A percentile compares a stretch with the other conserved stretches of the same genome.
Evolutionary conservation across 2,797 vertebrate species (phyloP).

Genomic region (Platyrinchus mystaceus): DNA sequence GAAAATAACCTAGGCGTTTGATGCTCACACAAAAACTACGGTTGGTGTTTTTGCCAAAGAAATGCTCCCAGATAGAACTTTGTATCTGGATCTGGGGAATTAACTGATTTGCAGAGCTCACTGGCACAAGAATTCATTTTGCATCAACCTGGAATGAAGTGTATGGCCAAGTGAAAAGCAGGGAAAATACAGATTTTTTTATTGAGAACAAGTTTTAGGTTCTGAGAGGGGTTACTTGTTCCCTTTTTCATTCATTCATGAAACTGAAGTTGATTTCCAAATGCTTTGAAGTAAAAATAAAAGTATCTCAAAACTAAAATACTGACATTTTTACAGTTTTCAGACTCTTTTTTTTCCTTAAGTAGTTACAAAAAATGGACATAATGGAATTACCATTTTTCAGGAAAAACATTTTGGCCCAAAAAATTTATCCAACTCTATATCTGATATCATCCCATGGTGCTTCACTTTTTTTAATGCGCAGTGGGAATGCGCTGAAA

Average conservation of each 20-base stretch:
- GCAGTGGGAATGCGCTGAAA: slow-evolving; percentile 37
- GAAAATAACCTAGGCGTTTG: slow-evolving; percentile 30
- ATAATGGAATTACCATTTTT: not conserved
- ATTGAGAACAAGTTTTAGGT: not conserved
- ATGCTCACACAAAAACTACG: not conserved
- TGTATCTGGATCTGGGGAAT: not conserved
- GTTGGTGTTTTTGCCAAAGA: not conserved
- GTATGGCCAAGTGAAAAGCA: not conserved
- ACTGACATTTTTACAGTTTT: not conserved
- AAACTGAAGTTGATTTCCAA: not conserved
- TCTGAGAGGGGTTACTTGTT: not conserved
- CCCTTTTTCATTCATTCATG: not conserved
- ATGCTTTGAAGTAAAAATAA: not conserved
- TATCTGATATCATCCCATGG: not conserved
- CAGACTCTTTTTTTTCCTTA: not conserved
- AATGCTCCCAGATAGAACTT: not conserved
- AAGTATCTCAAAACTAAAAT: not conserved
- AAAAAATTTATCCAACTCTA: not conserved
- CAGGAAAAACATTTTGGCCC: not conserved
- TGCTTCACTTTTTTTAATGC: not conserved
- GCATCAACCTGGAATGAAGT: not conserved
- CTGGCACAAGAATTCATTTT: not conserved
- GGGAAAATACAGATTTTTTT: not conserved
- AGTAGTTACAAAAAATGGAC: not conserved
- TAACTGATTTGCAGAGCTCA: not conserved